A percentile compares a stretch with the other conserved stretches of the same genome.
These are phyloP conservation scores for Peromyscus eremicus DNA, from an alignment of 2,797 vertebrate species.

Conservation along the genomic window DNA sequence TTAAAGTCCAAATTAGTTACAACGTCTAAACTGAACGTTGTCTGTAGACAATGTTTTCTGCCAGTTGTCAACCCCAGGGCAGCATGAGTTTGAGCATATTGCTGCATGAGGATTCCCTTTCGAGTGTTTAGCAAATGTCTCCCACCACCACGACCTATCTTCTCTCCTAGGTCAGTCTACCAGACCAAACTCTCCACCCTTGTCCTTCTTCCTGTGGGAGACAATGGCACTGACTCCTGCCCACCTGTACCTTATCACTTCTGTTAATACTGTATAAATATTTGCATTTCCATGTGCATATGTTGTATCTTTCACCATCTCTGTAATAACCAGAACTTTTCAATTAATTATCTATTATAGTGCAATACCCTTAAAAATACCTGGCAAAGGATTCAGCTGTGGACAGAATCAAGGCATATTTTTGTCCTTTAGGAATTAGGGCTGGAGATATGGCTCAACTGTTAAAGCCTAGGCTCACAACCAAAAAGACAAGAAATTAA, in stretches of 20 bases:
- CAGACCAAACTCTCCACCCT: not conserved
- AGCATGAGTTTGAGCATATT: not conserved
- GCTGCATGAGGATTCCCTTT: constrained; percentile 21
- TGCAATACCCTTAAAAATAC: not conserved
- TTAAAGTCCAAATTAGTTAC: constrained; percentile 16
- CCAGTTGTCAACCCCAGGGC: not conserved
- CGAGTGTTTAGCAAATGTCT: not conserved
- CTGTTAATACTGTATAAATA: not conserved
- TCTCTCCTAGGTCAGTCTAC: not conserved
- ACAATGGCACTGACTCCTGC: not conserved
- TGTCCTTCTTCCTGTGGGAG: not conserved
- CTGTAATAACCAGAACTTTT: constrained; percentile 35
- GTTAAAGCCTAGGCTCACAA: not conserved
- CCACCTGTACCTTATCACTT: not conserved
- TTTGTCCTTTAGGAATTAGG: constrained; percentile 25
- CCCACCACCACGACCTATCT: not conserved
- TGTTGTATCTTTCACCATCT: constrained; percentile 39
- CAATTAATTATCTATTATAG: constrained; percentile 33
- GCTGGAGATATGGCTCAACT: not conserved
- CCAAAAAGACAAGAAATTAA: constrained; percentile 53
- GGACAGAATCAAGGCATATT: constrained; percentile 39
- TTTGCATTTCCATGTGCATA: not conserved
- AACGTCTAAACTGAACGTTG: not conserved
- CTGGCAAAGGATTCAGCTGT: constrained; percentile 30
- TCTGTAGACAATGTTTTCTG: constrained; percentile 27